Evolutionary conservation across 1,140 invertebrate species (phyloP), one percentile per base, ranked within the genome.

Genomic region (Copidosoma floridanum): DNA sequence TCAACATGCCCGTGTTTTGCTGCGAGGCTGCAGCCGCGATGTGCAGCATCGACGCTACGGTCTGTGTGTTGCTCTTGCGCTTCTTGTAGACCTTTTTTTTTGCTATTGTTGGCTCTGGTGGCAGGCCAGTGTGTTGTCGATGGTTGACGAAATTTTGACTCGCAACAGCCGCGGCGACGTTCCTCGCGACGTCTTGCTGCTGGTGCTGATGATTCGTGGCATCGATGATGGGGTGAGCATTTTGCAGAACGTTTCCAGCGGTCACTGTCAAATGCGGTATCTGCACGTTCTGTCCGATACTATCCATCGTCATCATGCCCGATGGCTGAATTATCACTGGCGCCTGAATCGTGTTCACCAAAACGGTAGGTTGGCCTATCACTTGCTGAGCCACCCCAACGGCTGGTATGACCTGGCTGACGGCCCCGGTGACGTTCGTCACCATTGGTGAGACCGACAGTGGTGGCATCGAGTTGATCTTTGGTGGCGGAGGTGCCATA

Each of bases 311-410:
- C 86, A 77, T 90, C 44, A 89, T 86, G n/a, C n/a, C n/a, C 3
- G 89, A 84, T 4, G 88, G 88, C 75, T 91, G 91, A 46, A 94
- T 85, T 8, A 92, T 84, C 47, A 92, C 89, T 0, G 90, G 90
- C 18, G 89, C 85, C 61, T 89, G 88, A 61, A 94, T 81, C 0
- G 90, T 88, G 68, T 94, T 94, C 1, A 94, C 88, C 10, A 95
- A 81, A 1, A 92, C 89, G 0, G 89, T 88, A 16, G 89, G 89
- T 70, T 92, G 90, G 2, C 86, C 86, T 24, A 88, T 77, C 2
- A 88, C 82, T 72, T 86, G 85, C 64, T 85, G 85, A 7, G 84
- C 81, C 8, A 85, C 75, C 51, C 81, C 80, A 69, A 82, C 82
- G 2, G 82, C 81, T 7, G 84, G 84, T 51, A 87, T 85, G 0